Evolutionary conservation across 2,797 vertebrate genomes (phyloP).

Genomic region (Microchirus variegatus): DNA sequence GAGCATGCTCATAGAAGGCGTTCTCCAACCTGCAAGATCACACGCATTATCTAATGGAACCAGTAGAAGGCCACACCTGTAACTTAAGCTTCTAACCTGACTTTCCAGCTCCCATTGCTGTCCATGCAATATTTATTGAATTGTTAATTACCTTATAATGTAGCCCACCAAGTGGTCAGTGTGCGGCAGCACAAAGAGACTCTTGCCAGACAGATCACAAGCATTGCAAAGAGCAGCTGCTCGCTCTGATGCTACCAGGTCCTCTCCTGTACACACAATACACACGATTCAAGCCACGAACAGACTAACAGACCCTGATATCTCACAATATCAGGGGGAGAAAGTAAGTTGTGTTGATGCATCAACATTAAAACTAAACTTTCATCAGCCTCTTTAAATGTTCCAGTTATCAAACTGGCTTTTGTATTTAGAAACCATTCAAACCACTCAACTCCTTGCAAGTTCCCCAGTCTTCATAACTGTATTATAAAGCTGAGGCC

Average conservation of each 20-base stretch:
- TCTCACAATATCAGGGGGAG: too few species aligned
- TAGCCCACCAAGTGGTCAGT: conserved; percentile 98
- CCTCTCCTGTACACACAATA: conserved; percentile 86
- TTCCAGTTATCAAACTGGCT: too few species aligned
- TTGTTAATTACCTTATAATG: conserved; percentile 89
- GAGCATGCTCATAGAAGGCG: conserved; percentile 97
- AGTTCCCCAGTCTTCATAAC: too few species aligned
- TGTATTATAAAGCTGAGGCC: not conserved
- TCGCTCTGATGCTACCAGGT: conserved; percentile 94
- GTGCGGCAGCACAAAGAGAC: conserved; percentile 95
- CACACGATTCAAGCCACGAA: not conserved
- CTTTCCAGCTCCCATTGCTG: not conserved
- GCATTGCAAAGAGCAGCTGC: conserved; percentile 91
- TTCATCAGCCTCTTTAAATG: too few species aligned
- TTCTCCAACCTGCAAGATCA: conserved; percentile 90
- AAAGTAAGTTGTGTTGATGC: too few species aligned
- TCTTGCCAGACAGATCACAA: conserved; percentile 97
- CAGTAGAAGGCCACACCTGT: not conserved
- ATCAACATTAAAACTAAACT: too few species aligned
- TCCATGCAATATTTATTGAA: not conserved
- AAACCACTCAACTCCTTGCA: too few species aligned
- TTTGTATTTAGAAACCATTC: too few species aligned
- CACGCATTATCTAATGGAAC: not conserved
- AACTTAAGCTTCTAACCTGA: not conserved
- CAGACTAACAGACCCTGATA: too few species aligned